A percentile compares a stretch with the other conserved stretches of the same genome.
Evolutionary conservation across 2,888 invertebrate species (phyloP).

Genomic region (Subacronicta megacephala): DNA sequence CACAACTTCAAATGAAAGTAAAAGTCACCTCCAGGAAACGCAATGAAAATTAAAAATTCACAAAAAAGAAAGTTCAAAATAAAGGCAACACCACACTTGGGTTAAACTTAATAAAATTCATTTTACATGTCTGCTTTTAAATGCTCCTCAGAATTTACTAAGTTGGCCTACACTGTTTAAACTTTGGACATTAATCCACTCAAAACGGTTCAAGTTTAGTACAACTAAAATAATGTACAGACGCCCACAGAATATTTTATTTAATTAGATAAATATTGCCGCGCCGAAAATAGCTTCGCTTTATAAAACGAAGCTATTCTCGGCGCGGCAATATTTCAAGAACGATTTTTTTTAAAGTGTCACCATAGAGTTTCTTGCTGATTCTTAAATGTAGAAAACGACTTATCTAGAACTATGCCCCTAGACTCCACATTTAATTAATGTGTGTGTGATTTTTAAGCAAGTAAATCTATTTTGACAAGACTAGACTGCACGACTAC

Average conservation of each 20-base stretch:
- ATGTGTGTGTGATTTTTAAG: too few relatives aligned
- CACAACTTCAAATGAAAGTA: constrained; percentile 33
- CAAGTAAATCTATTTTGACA: too few relatives aligned
- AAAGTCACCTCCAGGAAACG: constrained; percentile 38
- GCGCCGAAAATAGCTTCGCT: not conserved
- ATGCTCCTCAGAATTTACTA: constrained; percentile 57
- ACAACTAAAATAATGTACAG: constrained; percentile 61
- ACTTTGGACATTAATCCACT: constrained; percentile 65
- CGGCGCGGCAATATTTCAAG: not conserved
- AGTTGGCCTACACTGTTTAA: constrained; percentile 52
- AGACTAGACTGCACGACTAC: too few relatives aligned
- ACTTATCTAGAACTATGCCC: too few relatives aligned
- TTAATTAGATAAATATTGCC: constrained; percentile 36
- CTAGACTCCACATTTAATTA: too few relatives aligned
- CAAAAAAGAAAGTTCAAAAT: constrained; percentile 36
- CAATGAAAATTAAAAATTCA: constrained; percentile 50
- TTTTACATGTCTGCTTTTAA: constrained; percentile 58
- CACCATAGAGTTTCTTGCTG: too few relatives aligned
- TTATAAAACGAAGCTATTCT: too few relatives aligned
- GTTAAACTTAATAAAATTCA: constrained; percentile 56
- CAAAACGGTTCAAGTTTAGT: constrained; percentile 66
- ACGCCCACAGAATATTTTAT: constrained; percentile 50
- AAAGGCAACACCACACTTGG: constrained; percentile 49
- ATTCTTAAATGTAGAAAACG: too few relatives aligned
- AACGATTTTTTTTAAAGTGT: too few relatives aligned